Conservation (phyloP, 1,140 invertebrate species). For the Caerostris darwini region DNA sequence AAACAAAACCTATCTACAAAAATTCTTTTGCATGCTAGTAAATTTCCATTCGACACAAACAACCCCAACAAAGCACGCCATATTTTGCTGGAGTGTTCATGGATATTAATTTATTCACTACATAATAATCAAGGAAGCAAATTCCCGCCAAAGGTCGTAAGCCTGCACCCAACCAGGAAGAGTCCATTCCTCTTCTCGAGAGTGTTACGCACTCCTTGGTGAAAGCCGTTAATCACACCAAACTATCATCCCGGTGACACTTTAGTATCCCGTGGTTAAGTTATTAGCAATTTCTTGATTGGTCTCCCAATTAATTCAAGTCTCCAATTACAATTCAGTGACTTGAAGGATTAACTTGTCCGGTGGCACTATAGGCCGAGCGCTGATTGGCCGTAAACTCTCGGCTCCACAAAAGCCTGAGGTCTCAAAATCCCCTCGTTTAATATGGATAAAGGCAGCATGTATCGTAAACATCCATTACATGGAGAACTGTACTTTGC, state of each 20-base stretch:
- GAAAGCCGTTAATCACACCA: constrained; percentile 53
- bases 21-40: too few species aligned
- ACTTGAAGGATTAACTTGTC: constrained; percentile 67
- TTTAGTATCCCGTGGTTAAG: constrained; percentile 70
- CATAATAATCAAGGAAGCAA: background rate
- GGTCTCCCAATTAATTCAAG: constrained; percentile 62
- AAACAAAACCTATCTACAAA: too few species aligned
- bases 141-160: background rate
- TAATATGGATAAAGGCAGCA: constrained; percentile 64
- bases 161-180: background rate
- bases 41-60: background rate
- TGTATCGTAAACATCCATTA: background rate
- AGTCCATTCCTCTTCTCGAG: background rate
- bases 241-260: constrained; percentile 52
- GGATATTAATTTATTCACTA: constrained; percentile 29
- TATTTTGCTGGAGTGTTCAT: background rate
- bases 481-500: background rate
- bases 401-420: background rate
- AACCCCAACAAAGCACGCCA: background rate
- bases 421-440: constrained; percentile 51
- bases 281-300: constrained; percentile 75
- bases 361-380: constrained; percentile 22
- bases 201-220: background rate
- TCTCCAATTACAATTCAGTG: constrained; percentile 70
- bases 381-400: constrained; percentile 62